phyloP scores from a whole-genome alignment of 2,797 vertebrate genomes.

The Varecia variegata region DNA sequence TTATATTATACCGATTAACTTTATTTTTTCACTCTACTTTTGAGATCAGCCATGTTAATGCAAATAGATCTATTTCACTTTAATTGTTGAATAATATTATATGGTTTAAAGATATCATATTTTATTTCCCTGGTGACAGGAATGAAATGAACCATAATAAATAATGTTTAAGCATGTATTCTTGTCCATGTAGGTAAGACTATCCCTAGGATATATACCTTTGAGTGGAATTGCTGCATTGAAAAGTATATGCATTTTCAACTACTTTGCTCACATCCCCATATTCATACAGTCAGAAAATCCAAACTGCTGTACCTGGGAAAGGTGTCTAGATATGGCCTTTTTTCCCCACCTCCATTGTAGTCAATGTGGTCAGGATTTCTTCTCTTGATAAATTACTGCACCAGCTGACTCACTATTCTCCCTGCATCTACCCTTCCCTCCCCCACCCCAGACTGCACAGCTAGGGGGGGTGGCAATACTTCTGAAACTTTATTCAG shows the following conservation, averaged over 20 bases:
- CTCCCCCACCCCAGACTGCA: accelerated
- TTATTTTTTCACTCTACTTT: conserved; percentile 8
- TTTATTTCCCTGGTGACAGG: not conserved
- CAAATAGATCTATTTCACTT: not conserved
- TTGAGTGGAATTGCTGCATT: not conserved
- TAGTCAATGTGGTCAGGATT: not conserved
- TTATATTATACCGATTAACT: not conserved
- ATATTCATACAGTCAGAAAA: not conserved
- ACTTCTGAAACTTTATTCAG: not conserved
- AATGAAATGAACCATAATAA: not conserved
- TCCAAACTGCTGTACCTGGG: not conserved
- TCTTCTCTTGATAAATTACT: not conserved
- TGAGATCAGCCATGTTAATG: not conserved
- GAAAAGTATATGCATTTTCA: not conserved
- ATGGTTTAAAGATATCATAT: not conserved
- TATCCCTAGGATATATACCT: not conserved
- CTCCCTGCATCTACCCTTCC: not conserved
- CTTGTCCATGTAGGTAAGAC: not conserved
- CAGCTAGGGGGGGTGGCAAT: not conserved
- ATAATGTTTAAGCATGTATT: not conserved
- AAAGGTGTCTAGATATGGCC: not conserved
- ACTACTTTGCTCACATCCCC: not conserved
- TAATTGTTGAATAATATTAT: not conserved
- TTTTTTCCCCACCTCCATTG: not conserved
- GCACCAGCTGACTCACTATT: not conserved